Base-by-base conservation (phyloP, 2,888 invertebrate genomes). In the Priocnemis perturbator region DNA sequence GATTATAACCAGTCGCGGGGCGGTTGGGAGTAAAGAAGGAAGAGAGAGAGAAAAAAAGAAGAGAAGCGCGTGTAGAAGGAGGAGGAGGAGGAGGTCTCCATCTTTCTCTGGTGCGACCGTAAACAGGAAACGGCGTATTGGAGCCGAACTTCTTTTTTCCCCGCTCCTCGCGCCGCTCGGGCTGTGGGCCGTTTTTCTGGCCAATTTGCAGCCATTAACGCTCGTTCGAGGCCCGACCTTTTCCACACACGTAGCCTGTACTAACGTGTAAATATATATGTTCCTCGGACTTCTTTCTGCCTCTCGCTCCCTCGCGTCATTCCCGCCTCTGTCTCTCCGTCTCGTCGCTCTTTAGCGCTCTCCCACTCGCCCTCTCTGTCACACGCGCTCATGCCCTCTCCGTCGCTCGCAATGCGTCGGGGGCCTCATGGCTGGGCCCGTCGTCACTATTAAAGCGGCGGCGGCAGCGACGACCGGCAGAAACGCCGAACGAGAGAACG, bases 201-300 rank as follows among this genome's bases (percentile, higher is more conserved):
- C 76, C 83, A 85, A 85, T 85, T 85, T 85, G 81, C 80, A 81
- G 79, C 81, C 78, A 84, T 85, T 84, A 84, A 80, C 81, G 76
- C 75, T 73, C 71, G 69, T 72, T 66, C 66, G 59, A 56, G 67
- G 50, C 59, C 64, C 71, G 71, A 78, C 71, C 77, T 76, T 74
- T 74, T 75, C 72, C 61, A 64, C 72, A 67, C 73, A 44, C 23
- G 56, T 30, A 19, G 5, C 50, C 37, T 37, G 37, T 37, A 37
- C 37, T 37, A 37, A 67, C 73, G 67, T 67, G 55, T 59, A 61
- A 19, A 37, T 17, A 19, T 50, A 20, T 17, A 47, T 21, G 37
- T 37, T 37, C 37, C 37, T 37, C 37, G 1, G 37, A 37, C 37
- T 37, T 37, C 37, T 37, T 37, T 37, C 37, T 37, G 37, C 37